Evolutionary conservation across 2,113 vertebrate genomes (phyloP).

Genomic region (Cardinalis cardinalis): DNA sequence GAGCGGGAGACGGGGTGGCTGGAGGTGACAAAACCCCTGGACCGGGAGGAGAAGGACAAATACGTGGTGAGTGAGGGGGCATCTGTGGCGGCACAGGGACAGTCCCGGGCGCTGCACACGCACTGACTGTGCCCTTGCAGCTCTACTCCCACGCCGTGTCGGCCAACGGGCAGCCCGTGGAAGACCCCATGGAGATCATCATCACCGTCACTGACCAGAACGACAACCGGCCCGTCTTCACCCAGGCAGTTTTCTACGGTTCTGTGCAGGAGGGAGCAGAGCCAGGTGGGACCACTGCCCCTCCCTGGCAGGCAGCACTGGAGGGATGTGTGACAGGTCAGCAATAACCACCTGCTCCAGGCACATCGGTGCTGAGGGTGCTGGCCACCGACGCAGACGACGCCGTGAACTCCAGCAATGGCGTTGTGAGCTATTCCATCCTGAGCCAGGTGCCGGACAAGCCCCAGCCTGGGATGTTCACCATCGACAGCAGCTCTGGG

Average conservation of each 20-base stretch:
- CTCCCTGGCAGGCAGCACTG: neutral
- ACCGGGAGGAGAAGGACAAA: conserved; percentile 65
- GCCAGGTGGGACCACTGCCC: neutral
- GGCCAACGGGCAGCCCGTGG: conserved; percentile 25
- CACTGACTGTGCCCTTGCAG: neutral
- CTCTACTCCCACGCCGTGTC: neutral
- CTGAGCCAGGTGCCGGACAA: conserved; percentile 45
- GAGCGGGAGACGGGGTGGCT: conserved; percentile 68
- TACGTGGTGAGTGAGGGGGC: conserved; percentile 6
- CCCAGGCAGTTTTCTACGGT: neutral
- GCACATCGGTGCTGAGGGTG: conserved; percentile 69
- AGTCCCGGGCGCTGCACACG: neutral
- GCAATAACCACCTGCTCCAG: neutral
- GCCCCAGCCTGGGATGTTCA: conserved; percentile 70
- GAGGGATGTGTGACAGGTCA: neutral
- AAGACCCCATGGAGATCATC: conserved; percentile 76
- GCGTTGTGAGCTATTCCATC: conserved; percentile 71
- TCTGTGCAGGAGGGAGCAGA: neutral
- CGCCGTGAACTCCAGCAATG: neutral
- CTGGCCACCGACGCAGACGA: conserved; percentile 72
- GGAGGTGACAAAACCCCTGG: conserved; percentile 69
- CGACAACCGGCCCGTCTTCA: conserved; percentile 67
- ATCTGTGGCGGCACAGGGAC: fast-evolving
- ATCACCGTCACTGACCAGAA: conserved; percentile 75
- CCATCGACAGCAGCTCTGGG: conserved; percentile 68